Evolutionary conservation across 2,797 vertebrate genomes (phyloP), one percentile per base, ranked within the genome.

Genomic region (Chaetophractus vellerosus): DNA sequence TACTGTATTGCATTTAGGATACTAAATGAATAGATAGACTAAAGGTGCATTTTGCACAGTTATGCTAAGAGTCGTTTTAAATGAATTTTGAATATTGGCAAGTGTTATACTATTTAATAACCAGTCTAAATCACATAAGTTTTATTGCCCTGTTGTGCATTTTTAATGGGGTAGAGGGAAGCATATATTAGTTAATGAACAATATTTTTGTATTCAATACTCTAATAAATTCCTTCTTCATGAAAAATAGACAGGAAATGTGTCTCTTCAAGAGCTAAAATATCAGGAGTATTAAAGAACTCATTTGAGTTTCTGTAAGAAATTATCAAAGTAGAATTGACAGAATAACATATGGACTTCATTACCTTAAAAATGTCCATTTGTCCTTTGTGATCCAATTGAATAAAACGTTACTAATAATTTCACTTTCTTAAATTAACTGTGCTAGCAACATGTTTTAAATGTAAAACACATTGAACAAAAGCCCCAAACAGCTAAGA

Each of bases 171-270:
- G 5, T 38, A 6, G 24, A 2, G 9, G 1, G 2, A 88, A 57
- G 69, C 84, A 96, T 28, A 63, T 86, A 72, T 96, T 96, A 57
- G 55, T 79, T 97, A 97, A 96, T 55, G 90, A 88, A 88, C 48
- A 57, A 64, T 95, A 64, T 61, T 92, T 93, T 93, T 84, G 88
- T 95, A 80, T 41, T 82, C 48, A 12, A 23, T 18, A 61, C 5
- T 72, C 50, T 26, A 75, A 45, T 83, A 80, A 96, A 91, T 57
- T 74, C 6, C 33, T 74, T 86, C 38, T 45, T 91, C 33, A 57
- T 6, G 71, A 82, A 96, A 85, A 96, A 38, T 55, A 72, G n/a
- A 8, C 66, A 91, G 41, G 52, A 36, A 68, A 75, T 66, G 50
- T 33, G 10, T 84, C 69, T 33, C 91, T 45, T 26, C 48, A 33